Conservation (phyloP, 30 jellyfish, hydroid and myxozoan species). For the Aurelia aurita region DNA sequence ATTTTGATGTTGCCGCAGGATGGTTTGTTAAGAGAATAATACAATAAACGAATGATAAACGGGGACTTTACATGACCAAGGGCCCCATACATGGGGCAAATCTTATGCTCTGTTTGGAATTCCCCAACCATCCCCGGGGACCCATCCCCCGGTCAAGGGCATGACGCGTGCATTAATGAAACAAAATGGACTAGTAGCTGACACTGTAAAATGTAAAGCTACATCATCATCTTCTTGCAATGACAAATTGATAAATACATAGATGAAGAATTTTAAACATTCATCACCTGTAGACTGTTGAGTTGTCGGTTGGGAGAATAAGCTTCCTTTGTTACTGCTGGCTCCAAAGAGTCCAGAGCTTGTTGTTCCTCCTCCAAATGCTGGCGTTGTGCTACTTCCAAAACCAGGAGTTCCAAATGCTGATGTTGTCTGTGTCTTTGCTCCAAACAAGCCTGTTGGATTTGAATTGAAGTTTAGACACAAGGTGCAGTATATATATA, state of each 20-base stretch:
- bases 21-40: no score
- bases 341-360: constrained; percentile 74
- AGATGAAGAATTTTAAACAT: neutral
- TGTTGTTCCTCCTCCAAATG: constrained; percentile 80
- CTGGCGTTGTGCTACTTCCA: constrained; percentile 81
- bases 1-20: no score
- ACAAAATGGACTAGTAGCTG: neutral
- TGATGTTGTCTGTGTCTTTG: constrained; percentile 88
- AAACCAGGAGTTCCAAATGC: constrained; percentile 92
- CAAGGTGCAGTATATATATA: no score
- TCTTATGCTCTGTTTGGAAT: no score
- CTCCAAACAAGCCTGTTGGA: constrained; percentile 84
- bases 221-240: neutral
- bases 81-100: no score
- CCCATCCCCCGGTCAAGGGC: no score
- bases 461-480: no score
- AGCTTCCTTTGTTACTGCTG: constrained; percentile 47
- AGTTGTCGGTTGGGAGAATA: constrained; percentile 65
- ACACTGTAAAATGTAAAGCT: neutral
- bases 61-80: no score
- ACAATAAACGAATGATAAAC: no score
- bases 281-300: constrained; percentile 37
- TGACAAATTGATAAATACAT: neutral
- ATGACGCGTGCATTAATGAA: neutral
- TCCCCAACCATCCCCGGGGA: no score